Conservation (phyloP, 2,797 vertebrate genomes). For the Mustela erminea region DNA sequence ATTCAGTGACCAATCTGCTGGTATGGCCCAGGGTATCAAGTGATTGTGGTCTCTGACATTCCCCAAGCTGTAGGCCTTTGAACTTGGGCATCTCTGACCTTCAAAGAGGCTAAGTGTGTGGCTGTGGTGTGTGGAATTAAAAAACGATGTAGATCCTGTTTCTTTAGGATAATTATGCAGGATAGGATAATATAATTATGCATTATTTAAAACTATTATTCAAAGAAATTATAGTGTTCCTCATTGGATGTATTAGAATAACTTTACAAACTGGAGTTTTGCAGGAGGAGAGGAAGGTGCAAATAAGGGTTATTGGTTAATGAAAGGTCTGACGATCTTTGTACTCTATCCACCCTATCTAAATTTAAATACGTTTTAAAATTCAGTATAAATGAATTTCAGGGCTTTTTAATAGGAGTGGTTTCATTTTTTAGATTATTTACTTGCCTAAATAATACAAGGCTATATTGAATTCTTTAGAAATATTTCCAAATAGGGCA, state of each 20-base stretch:
- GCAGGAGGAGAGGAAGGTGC: not conserved
- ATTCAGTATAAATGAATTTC: not conserved
- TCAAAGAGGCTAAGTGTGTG: not conserved
- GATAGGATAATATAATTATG: not conserved
- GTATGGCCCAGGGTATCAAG: not conserved
- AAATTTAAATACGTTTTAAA: not conserved
- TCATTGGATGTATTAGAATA: not conserved
- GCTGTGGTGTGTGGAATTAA: not conserved
- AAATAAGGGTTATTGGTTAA: not conserved
- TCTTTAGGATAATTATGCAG: not conserved
- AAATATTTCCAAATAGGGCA: slow-evolving; percentile 47
- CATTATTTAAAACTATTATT: slow-evolving; percentile 22
- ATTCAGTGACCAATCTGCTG: not conserved
- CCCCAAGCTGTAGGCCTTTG: not conserved
- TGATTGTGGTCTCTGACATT: not conserved
- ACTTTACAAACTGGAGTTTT: not conserved
- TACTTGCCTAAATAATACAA: not conserved
- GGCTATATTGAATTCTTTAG: slow-evolving; percentile 29
- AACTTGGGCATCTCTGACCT: not conserved
- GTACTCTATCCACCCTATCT: not conserved
- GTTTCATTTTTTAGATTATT: slow-evolving; percentile 20
- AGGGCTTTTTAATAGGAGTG: not conserved
- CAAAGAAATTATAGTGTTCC: not conserved
- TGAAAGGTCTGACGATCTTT: not conserved
- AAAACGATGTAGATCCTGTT: not conserved